phyloP scores from a whole-genome alignment of 2,888 invertebrate genomes.

The Taphrorychus bicolor region DNA sequence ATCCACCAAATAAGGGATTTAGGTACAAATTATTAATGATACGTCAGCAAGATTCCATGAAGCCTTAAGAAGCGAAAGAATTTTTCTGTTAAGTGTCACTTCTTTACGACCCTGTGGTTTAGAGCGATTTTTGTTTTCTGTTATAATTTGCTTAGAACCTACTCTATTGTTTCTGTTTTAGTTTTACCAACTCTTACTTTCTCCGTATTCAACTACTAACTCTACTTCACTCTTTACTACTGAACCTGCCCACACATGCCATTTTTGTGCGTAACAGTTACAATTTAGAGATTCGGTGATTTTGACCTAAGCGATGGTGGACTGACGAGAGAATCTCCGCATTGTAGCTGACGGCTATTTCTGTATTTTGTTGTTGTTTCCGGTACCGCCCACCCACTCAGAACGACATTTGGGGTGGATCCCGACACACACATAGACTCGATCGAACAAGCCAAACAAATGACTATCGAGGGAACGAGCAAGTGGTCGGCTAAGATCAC shows the following conservation, averaged over 20 bases:
- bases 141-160: not conserved
- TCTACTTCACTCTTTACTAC: constrained; percentile 20
- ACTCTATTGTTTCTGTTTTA: not conserved
- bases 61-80: too few relatives aligned
- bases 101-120: too few relatives aligned
- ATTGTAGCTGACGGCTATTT: constrained; percentile 14
- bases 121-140: not conserved
- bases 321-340: not conserved
- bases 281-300: too few relatives aligned
- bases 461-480: constrained; percentile 98
- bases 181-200: not conserved
- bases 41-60: too few relatives aligned
- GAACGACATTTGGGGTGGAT: constrained; percentile 97
- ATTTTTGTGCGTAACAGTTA: not conserved
- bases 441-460: constrained; percentile 96
- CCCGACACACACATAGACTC: constrained; percentile 98
- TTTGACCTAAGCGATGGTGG: too few relatives aligned
- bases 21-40: too few relatives aligned
- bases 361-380: constrained; percentile 55
- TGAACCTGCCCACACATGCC: constrained; percentile 21
- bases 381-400: constrained; percentile 58
- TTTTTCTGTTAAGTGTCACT: too few relatives aligned
- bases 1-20: too few relatives aligned
- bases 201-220: constrained; percentile 1
- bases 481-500: constrained; percentile 99